phyloP scores from a whole-genome alignment of 2,113 vertebrate genomes.

The Neodon shergylaensis region DNA sequence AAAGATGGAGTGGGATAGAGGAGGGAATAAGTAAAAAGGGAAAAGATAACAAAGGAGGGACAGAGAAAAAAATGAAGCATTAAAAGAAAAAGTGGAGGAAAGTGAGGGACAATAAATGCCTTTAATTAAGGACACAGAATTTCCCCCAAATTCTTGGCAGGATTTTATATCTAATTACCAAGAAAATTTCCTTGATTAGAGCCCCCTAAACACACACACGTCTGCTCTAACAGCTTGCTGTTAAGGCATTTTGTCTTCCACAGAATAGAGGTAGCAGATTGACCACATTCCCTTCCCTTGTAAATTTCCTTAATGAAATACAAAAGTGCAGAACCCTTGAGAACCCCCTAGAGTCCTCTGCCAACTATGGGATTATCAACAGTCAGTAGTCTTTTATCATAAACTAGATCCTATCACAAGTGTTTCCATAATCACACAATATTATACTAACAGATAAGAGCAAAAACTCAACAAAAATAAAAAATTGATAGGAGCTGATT shows the following conservation, averaged over 20 bases:
- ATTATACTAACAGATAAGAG: background rate
- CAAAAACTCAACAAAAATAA: background rate
- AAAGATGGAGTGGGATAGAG: background rate
- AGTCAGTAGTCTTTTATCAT: background rate
- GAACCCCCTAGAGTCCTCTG: background rate
- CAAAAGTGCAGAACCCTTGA: background rate
- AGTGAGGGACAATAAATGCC: background rate
- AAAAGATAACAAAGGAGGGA: background rate
- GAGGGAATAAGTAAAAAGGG: background rate
- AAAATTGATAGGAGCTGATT: background rate
- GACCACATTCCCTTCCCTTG: background rate
- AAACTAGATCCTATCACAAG: background rate
- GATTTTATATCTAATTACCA: slow-evolving; percentile 19
- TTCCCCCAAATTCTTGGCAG: background rate
- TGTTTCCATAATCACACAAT: background rate
- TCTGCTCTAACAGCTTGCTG: background rate
- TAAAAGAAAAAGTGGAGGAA: too few species aligned
- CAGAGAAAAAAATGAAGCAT: background rate
- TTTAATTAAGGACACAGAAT: slow-evolving; percentile 46
- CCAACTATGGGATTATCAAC: background rate
- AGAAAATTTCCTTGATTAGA: slow-evolving; percentile 3
- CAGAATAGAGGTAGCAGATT: background rate
- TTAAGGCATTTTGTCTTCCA: background rate
- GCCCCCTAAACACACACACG: background rate
- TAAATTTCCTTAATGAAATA: background rate